phyloP scores from a whole-genome alignment of 2,888 invertebrate genomes.

The Rhingia campestris region DNA sequence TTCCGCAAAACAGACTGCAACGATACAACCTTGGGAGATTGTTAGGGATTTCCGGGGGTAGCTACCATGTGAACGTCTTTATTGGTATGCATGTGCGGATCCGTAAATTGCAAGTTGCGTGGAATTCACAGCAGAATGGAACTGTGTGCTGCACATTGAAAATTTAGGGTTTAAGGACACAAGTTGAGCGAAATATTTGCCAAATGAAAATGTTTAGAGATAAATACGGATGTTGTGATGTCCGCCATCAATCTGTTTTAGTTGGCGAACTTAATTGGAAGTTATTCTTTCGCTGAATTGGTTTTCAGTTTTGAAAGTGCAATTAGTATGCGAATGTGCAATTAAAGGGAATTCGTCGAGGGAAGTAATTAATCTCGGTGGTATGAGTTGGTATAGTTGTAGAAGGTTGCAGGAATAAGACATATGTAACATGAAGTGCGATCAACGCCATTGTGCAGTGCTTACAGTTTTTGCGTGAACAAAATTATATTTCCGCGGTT shows the following conservation, averaged over 20 bases:
- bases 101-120: constrained; percentile 6
- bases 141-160: not conserved
- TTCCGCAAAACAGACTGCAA: constrained; percentile 19
- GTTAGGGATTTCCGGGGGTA: not conserved
- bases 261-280: constrained; percentile 1
- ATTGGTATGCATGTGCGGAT: not conserved
- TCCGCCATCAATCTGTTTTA: constrained; percentile 8
- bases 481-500: too few species aligned
- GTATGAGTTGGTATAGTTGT: too few species aligned
- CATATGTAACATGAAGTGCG: too few species aligned
- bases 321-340: not conserved
- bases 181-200: not conserved
- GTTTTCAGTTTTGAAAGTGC: not conserved
- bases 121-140: not conserved
- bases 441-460: too few species aligned
- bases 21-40: constrained; percentile 13
- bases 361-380: not conserved
- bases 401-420: too few species aligned
- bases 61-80: not conserved
- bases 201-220: constrained; percentile 9
- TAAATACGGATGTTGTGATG: constrained; percentile 3
- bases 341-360: not conserved
- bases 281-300: constrained; percentile 2
- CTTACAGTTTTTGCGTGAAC: too few species aligned
- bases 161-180: not conserved